phyloP scores from a whole-genome alignment of 2,888 invertebrate species.

The Parelbella ahira region DNA sequence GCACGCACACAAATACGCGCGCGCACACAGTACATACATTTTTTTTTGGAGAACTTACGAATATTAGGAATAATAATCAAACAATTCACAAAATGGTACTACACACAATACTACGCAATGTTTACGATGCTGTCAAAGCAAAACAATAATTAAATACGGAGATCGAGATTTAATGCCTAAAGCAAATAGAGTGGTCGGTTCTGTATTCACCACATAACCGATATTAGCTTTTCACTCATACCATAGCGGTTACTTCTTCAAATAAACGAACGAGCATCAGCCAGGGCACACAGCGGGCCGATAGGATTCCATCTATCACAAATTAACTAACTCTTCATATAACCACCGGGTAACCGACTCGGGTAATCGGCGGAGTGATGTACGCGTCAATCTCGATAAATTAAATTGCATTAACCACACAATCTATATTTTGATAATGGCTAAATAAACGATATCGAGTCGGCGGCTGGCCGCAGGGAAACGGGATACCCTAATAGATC shows the following conservation, averaged over 20 bases:
- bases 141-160: constrained; percentile 52
- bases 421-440: constrained; percentile 53
- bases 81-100: too few relatives aligned
- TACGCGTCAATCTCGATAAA: constrained; percentile 44
- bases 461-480: constrained; percentile 35
- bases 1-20: too few relatives aligned
- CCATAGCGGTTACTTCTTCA: constrained; percentile 3
- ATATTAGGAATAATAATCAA: too few relatives aligned
- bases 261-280: constrained; percentile 6
- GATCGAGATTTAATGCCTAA: constrained; percentile 45
- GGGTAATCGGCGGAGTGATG: constrained; percentile 6
- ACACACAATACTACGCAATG: too few relatives aligned
- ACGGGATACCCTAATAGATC: constrained; percentile 42
- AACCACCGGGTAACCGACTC: constrained; percentile 5
- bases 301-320: constrained; percentile 26
- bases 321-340: constrained; percentile 17
- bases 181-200: constrained; percentile 44
- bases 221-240: constrained; percentile 9
- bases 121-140: too few relatives aligned
- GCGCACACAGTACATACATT: too few relatives aligned
- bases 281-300: constrained; percentile 32
- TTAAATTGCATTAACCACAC: constrained; percentile 61
- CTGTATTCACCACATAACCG: constrained; percentile 26
- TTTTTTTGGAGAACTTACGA: too few relatives aligned
- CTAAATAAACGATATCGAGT: constrained; percentile 58